Base-by-base conservation (phyloP, 2,888 invertebrate species). In the Ommatoiulus sabulosus region DNA sequence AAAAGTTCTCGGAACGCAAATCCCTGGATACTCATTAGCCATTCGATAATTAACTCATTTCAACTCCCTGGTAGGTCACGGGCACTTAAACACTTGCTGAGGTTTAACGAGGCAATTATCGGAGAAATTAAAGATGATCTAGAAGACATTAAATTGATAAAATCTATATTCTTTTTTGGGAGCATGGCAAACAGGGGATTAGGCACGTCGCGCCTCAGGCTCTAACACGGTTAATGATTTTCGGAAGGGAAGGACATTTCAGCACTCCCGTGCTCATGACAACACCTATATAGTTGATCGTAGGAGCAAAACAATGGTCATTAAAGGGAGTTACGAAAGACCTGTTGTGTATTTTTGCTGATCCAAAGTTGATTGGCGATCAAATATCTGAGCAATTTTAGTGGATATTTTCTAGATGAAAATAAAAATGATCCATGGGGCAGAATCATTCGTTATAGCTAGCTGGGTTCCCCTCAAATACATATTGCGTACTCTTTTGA, bases 1-100 rank as follows among this genome's bases (percentile, higher is more conserved):
- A 80, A 80, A 80, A 80, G 35, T 80, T 80, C 35, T 80, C 80
- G 3, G 24, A 80, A 80, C 12, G 24, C 80, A 24, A 80, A 80
- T 35, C 80, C 80, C 80, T 80, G 24, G 80, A 80, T 80, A 80
- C 80, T 80, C 35, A 80, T 80, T 80, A 80, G 80, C 80, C 12
- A 80, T 80, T 80, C 80, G 80, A 35, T 80, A 80, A 80, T 80
- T 80, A 80, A 80, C 80, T 80, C 80, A 80, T 80, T 80, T 35
- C 35, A 80, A 35, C 35, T 35, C 80, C 80, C 35, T 15, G 2
- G 35, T 43, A 80, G 80, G 80, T 80, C 80, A 80, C 35, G 80
- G 80, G 80, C 80, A 80, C 80, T 80, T 80, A 80, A 80, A 80
- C 80, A 80, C 80, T 80, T 15, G 80, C 35, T 35, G 80, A 80